Base-by-base conservation (phyloP, 2,888 invertebrate genomes). In the Xestia c-nigrum region DNA sequence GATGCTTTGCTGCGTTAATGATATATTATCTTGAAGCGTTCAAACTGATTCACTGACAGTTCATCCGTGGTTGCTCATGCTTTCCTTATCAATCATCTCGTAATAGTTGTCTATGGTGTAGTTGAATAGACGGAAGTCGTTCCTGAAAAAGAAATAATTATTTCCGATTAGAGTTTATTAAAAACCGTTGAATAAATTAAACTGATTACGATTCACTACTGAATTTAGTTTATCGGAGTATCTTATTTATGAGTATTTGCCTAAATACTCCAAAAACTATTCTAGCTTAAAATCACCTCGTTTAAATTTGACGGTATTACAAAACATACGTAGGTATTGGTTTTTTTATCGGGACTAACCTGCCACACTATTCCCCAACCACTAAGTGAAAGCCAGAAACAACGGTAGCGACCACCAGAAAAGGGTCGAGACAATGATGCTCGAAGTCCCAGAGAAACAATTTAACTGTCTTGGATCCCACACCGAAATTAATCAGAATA, bases 121-220 rank as follows among this genome's bases (percentile, higher is more conserved):
- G 91, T 98, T 98, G 96, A 99, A 99, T 81, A 99, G 97, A 92
- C 98, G 97, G 94, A 99, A 99, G 94, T 99, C 99, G 91, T 98
- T 97, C 93, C 98, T 98, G 97, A 50, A 97, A 97, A 84, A 85
- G 0, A 43, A 71, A 57, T 24, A 46, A 76, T 59, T 10, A 24
- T 66, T n/a, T 21, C 4, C 1, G 14, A 38, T 47, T 68, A 78
- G 24, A 31, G 14, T 40, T 16, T 75, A 52, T 47, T 24, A 16
- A 7, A n/a, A 31, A 21, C 21, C 46, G 31, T 40, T 78, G 1
- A 31, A 19, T 61, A 16, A 71, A 50, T 43, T 40, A n/a, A 47
- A 0, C 12, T 1, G 9, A 16, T 65, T 16, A 21, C 1, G 16
- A n/a, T 6, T 7, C 6, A n/a, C 1, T 14, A 24, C 12, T n/a